phyloP scores from a whole-genome alignment of 37 sponge, comb jelly and placozoan genomes.

The Aplysina aerophoba region DNA sequence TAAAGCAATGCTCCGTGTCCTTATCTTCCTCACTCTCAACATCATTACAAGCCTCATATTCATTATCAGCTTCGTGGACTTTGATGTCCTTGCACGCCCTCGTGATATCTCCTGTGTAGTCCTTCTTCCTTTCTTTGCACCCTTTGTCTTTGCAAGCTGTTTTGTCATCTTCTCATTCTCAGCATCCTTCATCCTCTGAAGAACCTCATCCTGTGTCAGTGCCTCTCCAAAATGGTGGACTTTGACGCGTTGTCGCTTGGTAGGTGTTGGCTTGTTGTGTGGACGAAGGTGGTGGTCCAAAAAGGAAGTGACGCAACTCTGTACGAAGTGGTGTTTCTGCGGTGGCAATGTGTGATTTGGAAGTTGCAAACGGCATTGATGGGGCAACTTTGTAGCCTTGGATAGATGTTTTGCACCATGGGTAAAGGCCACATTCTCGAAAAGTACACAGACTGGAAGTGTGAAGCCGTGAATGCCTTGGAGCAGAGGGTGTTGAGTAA shows the following conservation, averaged over 20 bases:
- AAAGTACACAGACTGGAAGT: conserved; percentile 48
- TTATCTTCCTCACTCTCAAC: not conserved
- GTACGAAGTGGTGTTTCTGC: conserved; percentile 31
- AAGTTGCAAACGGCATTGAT: conserved; percentile 22
- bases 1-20: conserved; percentile 14
- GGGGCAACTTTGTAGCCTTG: conserved; percentile 8
- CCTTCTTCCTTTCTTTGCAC: not conserved
- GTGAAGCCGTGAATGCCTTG: conserved; percentile 19
- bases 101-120: not conserved
- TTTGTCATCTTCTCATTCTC: conserved; percentile 32
- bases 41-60: not conserved
- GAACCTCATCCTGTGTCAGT: conserved; percentile 50
- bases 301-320: conserved; percentile 17
- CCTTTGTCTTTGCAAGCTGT: not conserved
- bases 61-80: conserved; percentile 6
- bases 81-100: not conserved
- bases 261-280: conserved; percentile 7
- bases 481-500: conserved; percentile 33
- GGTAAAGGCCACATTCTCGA: conserved; percentile 53
- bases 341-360: not conserved
- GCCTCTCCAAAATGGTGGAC: conserved; percentile 54
- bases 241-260: conserved; percentile 9
- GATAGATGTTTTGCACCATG: conserved; percentile 40
- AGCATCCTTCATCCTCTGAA: conserved; percentile 34
- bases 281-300: conserved; percentile 3